Evolutionary conservation across 2,797 vertebrate genomes (phyloP), one percentile per base, ranked within the genome.

Genomic region (Hoplostethus atlanticus): DNA sequence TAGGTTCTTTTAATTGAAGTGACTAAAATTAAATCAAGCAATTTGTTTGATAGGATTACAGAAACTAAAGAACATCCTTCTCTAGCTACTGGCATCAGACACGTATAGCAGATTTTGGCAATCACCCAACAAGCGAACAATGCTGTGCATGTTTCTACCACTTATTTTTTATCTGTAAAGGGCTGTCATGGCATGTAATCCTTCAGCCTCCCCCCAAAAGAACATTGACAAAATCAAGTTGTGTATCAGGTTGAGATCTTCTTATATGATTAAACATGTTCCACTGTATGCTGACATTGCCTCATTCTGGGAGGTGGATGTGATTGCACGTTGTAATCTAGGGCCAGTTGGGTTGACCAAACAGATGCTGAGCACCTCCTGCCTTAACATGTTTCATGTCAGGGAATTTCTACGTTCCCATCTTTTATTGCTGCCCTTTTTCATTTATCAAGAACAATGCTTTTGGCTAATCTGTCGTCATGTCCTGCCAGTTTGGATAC

Each of bases 211-310:
- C 44, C 77, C 30, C 53, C 6, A 93, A 95, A 95, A 94, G 94
- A 95, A 94, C 94, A 95, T 91, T 89, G 36, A 68, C 85, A 89
- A 69, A 85, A 88, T 90, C 90, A 89, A 92, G 90, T 92, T 78
- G 60, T 85, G 93, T 86, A 68, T 38, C 91, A 93, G 84, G 85
- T 74, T 90, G 76, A 67, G 88, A 92, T 93, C 92, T 87, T 90
- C 91, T 93, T 94, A 90, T 48, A 74, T 60, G 93, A 95, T 95
- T 94, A 92, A 93, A 92, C 90, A 91, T 87, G 89, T 90, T 91
- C 91, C 90, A 75, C 89, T 94, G 89, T 73, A 82, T 67, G 82
- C 40, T n/a, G 46, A 48, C 4, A 48, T n/a, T n/a, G n/a, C 46
- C 16, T 48, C 46, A 6, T 25, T 25, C 17, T 5, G 1, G 63